Base-by-base conservation (phyloP, 2,888 invertebrate species). In the Achlya flavicornis region DNA sequence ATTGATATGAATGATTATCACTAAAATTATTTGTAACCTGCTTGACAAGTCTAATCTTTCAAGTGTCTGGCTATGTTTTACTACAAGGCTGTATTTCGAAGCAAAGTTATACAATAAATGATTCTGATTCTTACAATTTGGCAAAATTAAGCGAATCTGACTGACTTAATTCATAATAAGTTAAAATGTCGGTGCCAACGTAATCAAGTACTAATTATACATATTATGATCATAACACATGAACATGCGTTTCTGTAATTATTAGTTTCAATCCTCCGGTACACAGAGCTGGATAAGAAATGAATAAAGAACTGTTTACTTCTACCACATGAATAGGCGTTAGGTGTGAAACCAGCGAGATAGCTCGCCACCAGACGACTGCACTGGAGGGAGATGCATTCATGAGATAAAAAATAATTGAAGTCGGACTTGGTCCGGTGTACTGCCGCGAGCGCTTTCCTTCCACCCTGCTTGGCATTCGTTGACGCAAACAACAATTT, bases 371-470 rank as follows among this genome's bases (percentile, higher is more conserved):
- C 72, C 64, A 76, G 76, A 77, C 73, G 79, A 72, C 76, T 73
- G 72, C 69, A 66, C 67, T 61, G 63, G 81, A 87, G 87, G 63
- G 81, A 87, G 87, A 88, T 87, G 85, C 85, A 85, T 86, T 86
- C 87, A 85, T 71, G 72, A 84, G 87, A 88, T 88, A 88, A 87
- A 83, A 84, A 86, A 87, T 85, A 87, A 88, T 86, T 89, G 78
- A 84, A 86, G 87, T 86, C 72, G 77, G 85, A 86, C 87, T 80
- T 68, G 69, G 85, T 82, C 87, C 84, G 75, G 81, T 67, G 69
- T 62, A 57, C 61, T 38, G 72, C 60, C 62, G 58, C 60, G 11
- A 59, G 73, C 73, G 67, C 60, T 63, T 66, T 65, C 67, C 58
- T 66, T 65, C 67, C 58, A 66, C 63, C 66, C 70, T 64, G 63